Evolutionary conservation across 2,888 invertebrate species (phyloP).

Genomic region (Gortyna flavago): DNA sequence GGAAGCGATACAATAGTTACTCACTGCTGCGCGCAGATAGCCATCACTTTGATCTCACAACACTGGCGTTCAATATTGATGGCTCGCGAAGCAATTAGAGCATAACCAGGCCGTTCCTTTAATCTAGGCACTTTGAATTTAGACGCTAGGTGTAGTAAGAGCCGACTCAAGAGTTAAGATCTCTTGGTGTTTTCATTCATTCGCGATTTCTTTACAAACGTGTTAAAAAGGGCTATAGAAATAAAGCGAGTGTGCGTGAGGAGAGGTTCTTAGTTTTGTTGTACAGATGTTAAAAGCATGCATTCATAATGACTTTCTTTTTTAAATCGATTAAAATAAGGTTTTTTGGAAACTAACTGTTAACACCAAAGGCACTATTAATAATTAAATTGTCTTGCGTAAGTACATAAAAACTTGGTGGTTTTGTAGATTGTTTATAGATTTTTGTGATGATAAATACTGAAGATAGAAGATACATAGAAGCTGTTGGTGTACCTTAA

Average conservation of each 20-base stretch:
- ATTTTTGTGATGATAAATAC: too few species aligned
- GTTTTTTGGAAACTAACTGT: background rate
- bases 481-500: too few species aligned
- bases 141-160: constrained; percentile 18
- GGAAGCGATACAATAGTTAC: constrained; percentile 36
- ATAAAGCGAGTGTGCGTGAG: background rate
- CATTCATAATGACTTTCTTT: background rate
- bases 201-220: constrained; percentile 3
- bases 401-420: background rate
- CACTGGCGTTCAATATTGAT: constrained; percentile 51
- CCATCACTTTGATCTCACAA: constrained; percentile 57
- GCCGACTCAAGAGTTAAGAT: constrained; percentile 20
- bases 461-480: too few species aligned
- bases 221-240: background rate
- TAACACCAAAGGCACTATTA: too few species aligned
- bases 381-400: background rate
- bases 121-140: constrained; percentile 65
- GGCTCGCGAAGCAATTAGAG: constrained; percentile 45
- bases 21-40: constrained; percentile 13
- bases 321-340: background rate
- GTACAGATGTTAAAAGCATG: background rate
- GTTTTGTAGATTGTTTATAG: background rate
- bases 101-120: constrained; percentile 34
- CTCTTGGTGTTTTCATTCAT: constrained; percentile 19
- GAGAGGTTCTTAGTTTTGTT: constrained; percentile 5